A percentile compares a stretch with the other conserved stretches of the same genome.
Evolutionary conservation across 2,888 invertebrate species (phyloP).

Genomic region (Tipula confusa): DNA sequence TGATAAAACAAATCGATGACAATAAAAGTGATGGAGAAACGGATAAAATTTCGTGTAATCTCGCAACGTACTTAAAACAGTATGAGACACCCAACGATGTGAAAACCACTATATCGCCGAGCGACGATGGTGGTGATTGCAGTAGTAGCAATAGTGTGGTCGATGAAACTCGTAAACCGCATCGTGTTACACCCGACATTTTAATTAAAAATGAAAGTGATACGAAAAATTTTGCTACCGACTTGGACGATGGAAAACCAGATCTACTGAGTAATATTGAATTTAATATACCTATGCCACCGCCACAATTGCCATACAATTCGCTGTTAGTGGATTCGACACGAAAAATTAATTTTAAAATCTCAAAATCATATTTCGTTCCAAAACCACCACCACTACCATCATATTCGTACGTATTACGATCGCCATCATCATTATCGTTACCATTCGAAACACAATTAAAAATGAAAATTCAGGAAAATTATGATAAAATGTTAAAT

Average conservation of each 20-base stretch:
- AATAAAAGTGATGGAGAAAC: not conserved
- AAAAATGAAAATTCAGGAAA: slow-evolving; percentile 30
- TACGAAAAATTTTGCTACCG: not conserved
- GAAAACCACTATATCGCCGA: slow-evolving; percentile 21
- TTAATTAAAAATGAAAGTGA: slow-evolving; percentile 41
- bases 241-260: slow-evolving; percentile 38
- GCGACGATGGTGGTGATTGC: not conserved
- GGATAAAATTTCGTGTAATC: slow-evolving; percentile 35
- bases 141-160: slow-evolving; percentile 34
- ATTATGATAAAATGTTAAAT: slow-evolving; percentile 37
- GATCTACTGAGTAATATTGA: slow-evolving; percentile 42
- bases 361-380: not conserved
- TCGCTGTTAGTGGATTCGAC: not conserved
- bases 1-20: slow-evolving; percentile 29
- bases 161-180: slow-evolving; percentile 34
- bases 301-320: not conserved
- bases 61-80: slow-evolving; percentile 37
- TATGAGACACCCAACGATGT: slow-evolving; percentile 35
- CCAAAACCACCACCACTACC: slow-evolving; percentile 12
- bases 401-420: slow-evolving; percentile 21
- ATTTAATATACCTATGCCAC: slow-evolving; percentile 38
- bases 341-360: not conserved
- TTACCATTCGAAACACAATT: slow-evolving; percentile 3
- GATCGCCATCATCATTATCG: slow-evolving; percentile 26
- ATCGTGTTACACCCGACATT: slow-evolving; percentile 43